These are phyloP conservation scores for Stenoptilia bipunctidactyla DNA, from an alignment of 2,888 invertebrate species.

Conservation along the genomic window DNA sequence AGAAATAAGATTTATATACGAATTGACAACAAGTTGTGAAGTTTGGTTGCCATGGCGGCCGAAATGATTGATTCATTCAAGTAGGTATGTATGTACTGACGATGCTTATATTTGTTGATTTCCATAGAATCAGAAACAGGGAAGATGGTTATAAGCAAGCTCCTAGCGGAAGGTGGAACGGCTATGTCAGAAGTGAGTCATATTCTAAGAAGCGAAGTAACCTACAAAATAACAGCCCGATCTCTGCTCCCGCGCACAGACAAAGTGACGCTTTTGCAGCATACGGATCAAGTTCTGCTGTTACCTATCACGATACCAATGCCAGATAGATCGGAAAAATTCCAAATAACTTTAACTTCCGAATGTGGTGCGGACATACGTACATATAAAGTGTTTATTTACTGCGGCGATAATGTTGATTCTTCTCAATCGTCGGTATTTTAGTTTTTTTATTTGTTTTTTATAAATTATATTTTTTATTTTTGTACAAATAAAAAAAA, in stretches of 20 bases:
- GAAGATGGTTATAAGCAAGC: constrained; percentile 41
- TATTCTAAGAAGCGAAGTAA: constrained; percentile 34
- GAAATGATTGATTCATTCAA: too few species aligned
- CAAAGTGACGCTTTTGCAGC: constrained; percentile 33
- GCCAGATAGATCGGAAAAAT: constrained; percentile 29
- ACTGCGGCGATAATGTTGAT: too few species aligned
- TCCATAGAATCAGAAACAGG: constrained; percentile 47
- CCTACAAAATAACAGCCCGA: constrained; percentile 36
- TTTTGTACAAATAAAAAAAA: too few species aligned
- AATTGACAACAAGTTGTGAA: too few species aligned
- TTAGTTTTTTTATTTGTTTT: too few species aligned
- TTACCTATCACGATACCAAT: constrained; percentile 33
- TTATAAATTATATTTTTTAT: too few species aligned
- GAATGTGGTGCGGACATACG: constrained; percentile 59
- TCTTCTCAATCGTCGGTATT: too few species aligned
- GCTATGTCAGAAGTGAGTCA: constrained; percentile 45
- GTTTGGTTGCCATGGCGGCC: too few species aligned
- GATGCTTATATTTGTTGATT: too few species aligned
- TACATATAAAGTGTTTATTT: constrained; percentile 29
- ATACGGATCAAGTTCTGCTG: constrained; percentile 30
- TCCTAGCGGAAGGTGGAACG: constrained; percentile 47
- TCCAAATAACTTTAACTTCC: constrained; percentile 45
- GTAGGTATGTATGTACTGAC: too few species aligned
- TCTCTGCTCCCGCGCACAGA: constrained; percentile 33
- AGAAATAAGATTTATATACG: too few species aligned